Percentiles rank a stretch among this genome's conserved stretches.
Conservation (phyloP, 1,140 invertebrate species). For the Caenorhabditis brenneri region DNA sequence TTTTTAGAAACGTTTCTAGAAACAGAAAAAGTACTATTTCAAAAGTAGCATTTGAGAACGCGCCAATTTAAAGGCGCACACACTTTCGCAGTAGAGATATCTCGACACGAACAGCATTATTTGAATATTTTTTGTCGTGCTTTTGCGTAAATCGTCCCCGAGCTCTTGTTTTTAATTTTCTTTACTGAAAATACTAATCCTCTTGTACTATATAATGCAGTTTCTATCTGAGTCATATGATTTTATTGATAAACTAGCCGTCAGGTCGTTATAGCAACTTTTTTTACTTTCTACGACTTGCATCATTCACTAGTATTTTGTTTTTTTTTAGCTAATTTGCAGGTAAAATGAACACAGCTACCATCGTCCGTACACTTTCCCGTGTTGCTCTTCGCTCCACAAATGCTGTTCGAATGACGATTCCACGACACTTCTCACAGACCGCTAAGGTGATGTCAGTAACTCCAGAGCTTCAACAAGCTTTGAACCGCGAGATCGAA, state of each 20-base stretch:
- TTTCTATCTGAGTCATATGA: neutral
- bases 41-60: neutral
- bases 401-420: neutral
- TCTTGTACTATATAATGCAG: neutral
- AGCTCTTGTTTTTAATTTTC: neutral
- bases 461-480: slow-evolving; percentile 60
- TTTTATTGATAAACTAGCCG: neutral
- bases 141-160: too few species aligned
- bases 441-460: slow-evolving; percentile 21
- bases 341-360: slow-evolving; percentile 2
- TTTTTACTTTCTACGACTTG: neutral
- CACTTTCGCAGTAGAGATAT: neutral
- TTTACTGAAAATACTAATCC: neutral
- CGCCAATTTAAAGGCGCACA: slow-evolving; percentile 35
- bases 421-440: neutral
- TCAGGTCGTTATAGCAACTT: too few species aligned
- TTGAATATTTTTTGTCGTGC: neutral
- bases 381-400: neutral
- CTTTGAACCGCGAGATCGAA: slow-evolving; percentile 65
- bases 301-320: neutral
- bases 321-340: neutral
- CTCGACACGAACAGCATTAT: neutral
- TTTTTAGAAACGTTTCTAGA: neutral
- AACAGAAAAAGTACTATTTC: neutral
- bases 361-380: neutral